A percentile compares a stretch with the other conserved stretches of the same genome.
Conservation (phyloP, 2,113 vertebrate genomes). For the Pseudopodoces humilis region DNA sequence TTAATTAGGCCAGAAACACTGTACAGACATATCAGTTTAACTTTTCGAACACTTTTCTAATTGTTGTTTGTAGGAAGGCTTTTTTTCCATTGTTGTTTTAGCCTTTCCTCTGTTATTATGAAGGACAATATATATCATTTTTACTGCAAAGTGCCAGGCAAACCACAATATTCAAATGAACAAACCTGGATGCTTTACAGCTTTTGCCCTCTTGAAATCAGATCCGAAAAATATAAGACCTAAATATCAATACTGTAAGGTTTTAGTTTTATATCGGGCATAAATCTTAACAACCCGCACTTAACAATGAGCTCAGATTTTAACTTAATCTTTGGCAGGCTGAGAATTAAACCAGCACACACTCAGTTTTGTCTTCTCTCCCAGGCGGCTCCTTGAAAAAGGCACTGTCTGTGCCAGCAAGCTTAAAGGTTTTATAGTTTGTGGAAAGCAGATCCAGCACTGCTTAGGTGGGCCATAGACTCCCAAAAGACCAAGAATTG, state of each 20-base stretch:
- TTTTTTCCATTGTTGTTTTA: slow-evolving; percentile 27
- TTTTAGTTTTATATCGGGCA: slow-evolving; percentile 42
- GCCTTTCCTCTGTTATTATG: slow-evolving; percentile 17
- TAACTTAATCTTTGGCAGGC: slow-evolving; percentile 44
- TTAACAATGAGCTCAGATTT: slow-evolving; percentile 58
- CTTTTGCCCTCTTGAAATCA: slow-evolving; percentile 56
- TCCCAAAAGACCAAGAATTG: slow-evolving; percentile 63
- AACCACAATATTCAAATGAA: slow-evolving; percentile 55
- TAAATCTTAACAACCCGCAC: slow-evolving; percentile 48
- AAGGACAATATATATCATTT: slow-evolving; percentile 56
- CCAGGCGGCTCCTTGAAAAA: slow-evolving; percentile 29
- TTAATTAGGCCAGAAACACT: neutral
- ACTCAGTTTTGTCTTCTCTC: neutral
- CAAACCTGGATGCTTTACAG: slow-evolving; percentile 5
- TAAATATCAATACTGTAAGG: slow-evolving; percentile 62
- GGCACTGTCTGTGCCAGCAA: slow-evolving; percentile 21
- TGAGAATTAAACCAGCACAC: slow-evolving; percentile 23
- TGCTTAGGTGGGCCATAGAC: slow-evolving; percentile 23
- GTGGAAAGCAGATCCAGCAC: slow-evolving; percentile 40
- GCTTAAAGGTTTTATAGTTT: slow-evolving; percentile 16
- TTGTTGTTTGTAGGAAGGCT: neutral
- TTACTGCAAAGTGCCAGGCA: slow-evolving; percentile 49
- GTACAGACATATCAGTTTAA: neutral
- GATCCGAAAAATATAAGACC: slow-evolving; percentile 58
- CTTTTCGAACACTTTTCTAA: neutral